Percentiles rank a stretch among this genome's conserved stretches.
phyloP scores from a whole-genome alignment of 2,888 invertebrate species.

The Ptilodon capucinus region DNA sequence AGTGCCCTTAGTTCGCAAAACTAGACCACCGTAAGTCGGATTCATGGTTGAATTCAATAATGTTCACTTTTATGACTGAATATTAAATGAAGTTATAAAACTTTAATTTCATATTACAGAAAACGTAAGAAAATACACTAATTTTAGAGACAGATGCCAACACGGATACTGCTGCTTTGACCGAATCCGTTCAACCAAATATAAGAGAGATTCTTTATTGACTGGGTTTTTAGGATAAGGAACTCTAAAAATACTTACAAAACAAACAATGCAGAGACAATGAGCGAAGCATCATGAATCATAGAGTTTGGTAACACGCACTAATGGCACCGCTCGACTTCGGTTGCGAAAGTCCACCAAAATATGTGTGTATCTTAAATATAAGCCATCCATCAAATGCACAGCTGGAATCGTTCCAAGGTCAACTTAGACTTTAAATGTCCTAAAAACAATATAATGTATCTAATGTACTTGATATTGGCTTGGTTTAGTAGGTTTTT shows the following conservation, averaged over 20 bases:
- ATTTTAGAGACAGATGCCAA: no score
- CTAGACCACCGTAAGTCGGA: no score
- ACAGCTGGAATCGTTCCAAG: slow-evolving; percentile 1
- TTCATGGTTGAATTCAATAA: no score
- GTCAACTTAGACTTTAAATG: slow-evolving; percentile 8
- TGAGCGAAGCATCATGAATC: slow-evolving; percentile 61
- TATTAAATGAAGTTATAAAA: no score
- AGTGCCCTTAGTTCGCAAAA: no score
- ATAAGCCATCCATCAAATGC: slow-evolving; percentile 57
- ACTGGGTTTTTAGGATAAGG: neutral
- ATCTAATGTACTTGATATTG: neutral
- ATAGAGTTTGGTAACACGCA: slow-evolving; percentile 61
- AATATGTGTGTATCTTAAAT: slow-evolving; percentile 51
- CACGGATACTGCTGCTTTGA: no score
- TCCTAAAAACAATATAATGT: neutral
- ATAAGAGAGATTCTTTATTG: no score
- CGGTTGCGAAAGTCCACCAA: slow-evolving; percentile 55
- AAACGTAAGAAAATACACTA: no score
- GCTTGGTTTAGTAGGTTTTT: no score
- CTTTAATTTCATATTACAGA: no score
- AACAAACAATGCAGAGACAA: slow-evolving; percentile 50
- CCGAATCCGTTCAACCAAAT: no score
- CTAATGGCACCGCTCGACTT: slow-evolving; percentile 52
- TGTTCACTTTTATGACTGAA: no score
- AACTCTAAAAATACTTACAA: slow-evolving; percentile 32